Base-by-base conservation (phyloP, 92 coral and sea anemone genomes). In the Pocillopora meandrina region DNA sequence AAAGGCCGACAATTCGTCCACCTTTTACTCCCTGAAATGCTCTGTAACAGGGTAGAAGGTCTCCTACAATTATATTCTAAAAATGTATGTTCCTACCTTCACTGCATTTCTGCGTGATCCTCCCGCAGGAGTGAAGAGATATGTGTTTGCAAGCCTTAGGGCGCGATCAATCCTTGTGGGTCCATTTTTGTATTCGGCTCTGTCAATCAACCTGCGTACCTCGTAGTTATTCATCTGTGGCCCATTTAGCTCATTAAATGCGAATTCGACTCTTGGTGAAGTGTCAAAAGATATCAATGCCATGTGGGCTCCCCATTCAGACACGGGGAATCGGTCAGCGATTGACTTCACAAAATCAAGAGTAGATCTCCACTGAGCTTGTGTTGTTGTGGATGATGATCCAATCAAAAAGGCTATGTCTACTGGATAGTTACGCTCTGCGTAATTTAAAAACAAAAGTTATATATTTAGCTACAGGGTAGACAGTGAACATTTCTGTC, bases 381-480 rank as follows among this genome's bases (percentile, higher is more conserved):
- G 69, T 57, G 92, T 92, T 13, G 95, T 93, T 18, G 82, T 33
- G 17, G 82, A 88, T 20, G 98, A 94, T 5, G 95, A 92, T 75
- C 95, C 98, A 70, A 94, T 83, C 64, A 94, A 70, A 71, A 94
- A 58, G 12, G 93, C 98, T 15, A 94, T 82, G 77, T 94, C 98
- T 61, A 94, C 85, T 31, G 98, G 98, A 56, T 84, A 87, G 12
- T 81, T 87, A 14, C 91, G 95, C 57, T 82, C 98, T 93, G 72
- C 26, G 74, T 47, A 78, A 36, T 4, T 62, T 13, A 60, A 52
- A 61, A 12, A 20, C 52, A 7, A 42, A 42, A 42, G 4, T 42
- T 42, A 7, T 7, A 42, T 26, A 42, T 42, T 42, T 42, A 42
- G 7, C 8, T 7, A 42, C 52, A 42, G 52, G 52, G 52, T 42